These are phyloP conservation scores for Pelochelys cantorii DNA, from an alignment of 2,797 vertebrate species.

Conservation along the genomic window DNA sequence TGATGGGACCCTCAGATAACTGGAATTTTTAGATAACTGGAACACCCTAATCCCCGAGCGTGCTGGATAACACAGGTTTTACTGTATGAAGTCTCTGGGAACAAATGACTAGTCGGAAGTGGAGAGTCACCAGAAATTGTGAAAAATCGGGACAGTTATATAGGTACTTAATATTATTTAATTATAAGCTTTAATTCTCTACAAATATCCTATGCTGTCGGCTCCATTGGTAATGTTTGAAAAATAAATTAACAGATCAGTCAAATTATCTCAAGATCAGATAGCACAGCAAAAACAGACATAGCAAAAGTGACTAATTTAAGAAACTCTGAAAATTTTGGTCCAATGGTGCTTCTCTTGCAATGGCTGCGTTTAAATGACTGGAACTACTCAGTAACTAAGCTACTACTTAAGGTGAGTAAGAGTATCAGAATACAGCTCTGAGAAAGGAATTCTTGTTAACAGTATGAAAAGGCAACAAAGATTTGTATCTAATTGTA, in stretches of 20 bases:
- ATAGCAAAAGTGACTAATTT: not conserved
- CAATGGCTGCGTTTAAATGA: not conserved
- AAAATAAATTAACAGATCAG: not conserved
- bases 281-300: not conserved
- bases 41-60: no score
- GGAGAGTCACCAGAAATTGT: not conserved
- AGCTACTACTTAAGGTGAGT: no score
- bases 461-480: not conserved
- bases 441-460: not conserved
- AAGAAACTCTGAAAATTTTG: not conserved
- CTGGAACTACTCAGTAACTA: not conserved
- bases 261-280: not conserved
- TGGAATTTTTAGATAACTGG: no score
- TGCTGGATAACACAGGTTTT: no score
- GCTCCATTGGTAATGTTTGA: not conserved
- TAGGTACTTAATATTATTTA: not conserved
- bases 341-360: not conserved
- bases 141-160: constrained; percentile 6
- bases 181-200: not conserved
- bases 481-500: not conserved
- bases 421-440: not conserved
- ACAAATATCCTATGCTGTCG: not conserved
- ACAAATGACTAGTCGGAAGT: constrained; percentile 11
- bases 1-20: no score
- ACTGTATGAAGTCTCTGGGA: not conserved